Conservation (phyloP, 2,113 vertebrate genomes). For the Dolichotis patagonum region DNA sequence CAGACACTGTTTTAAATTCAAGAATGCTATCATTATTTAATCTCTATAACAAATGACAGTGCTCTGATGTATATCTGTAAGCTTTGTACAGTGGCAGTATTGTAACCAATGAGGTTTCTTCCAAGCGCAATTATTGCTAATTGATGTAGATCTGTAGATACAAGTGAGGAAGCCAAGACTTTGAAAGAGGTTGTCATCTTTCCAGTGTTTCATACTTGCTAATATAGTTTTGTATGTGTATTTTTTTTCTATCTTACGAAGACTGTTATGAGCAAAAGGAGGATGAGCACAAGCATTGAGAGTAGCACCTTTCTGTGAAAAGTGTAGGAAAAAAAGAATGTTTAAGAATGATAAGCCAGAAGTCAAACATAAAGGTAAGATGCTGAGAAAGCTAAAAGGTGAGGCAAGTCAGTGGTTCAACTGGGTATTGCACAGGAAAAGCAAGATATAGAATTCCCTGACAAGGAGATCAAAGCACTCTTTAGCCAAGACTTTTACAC, state of each 20-base stretch:
- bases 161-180: not conserved
- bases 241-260: not conserved
- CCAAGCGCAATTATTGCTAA: too few species aligned
- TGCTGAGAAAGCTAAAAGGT: not conserved
- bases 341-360: not conserved
- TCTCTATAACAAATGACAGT: not conserved
- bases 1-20: slow-evolving; percentile 1
- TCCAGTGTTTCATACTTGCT: not conserved
- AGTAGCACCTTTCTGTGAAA: not conserved
- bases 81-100: too few species aligned
- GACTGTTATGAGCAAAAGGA: not conserved
- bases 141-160: not conserved
- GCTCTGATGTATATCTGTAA: not conserved
- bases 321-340: not conserved
- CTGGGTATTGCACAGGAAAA: not conserved
- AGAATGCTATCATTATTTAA: not conserved
- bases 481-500: not conserved
- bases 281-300: too few species aligned
- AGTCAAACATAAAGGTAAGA: not conserved
- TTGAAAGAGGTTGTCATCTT: not conserved
- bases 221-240: not conserved
- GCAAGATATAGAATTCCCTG: not conserved
- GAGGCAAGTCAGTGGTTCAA: not conserved
- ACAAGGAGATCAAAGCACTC: not conserved
- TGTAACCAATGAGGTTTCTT: too few species aligned